These are phyloP conservation scores for Cremastobaeus sp. DNA, from an alignment of 2,888 invertebrate genomes.

Conservation along the genomic window DNA sequence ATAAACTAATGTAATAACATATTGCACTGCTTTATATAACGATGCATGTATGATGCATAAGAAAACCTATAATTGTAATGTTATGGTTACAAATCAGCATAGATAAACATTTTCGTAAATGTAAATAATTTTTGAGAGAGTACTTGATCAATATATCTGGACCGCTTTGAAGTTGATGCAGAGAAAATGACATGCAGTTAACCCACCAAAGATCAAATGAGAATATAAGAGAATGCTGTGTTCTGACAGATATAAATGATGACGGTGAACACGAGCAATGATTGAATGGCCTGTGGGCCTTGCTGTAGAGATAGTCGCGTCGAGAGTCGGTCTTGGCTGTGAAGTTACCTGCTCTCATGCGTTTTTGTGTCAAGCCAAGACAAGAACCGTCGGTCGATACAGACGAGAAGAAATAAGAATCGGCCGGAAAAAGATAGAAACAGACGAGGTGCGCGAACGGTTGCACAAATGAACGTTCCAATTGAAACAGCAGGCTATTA, in stretches of 20 bases:
- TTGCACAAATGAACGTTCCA: constrained; percentile 58
- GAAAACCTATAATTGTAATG: too few species aligned
- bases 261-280: constrained; percentile 67
- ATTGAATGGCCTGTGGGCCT: constrained; percentile 68
- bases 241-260: constrained; percentile 67
- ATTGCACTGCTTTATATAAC: too few species aligned
- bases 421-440: constrained; percentile 40
- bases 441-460: constrained; percentile 54
- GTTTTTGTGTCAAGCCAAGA: constrained; percentile 60
- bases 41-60: too few species aligned
- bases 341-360: constrained; percentile 61
- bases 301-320: constrained; percentile 61
- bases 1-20: too few species aligned
- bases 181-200: constrained; percentile 59
- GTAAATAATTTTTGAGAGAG: constrained; percentile 4
- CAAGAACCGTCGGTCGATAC: constrained; percentile 53
- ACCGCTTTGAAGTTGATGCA: constrained; percentile 51
- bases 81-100: too few species aligned
- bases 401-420: constrained; percentile 56
- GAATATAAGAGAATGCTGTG: constrained; percentile 50
- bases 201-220: constrained; percentile 50
- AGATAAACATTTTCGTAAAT: neutral
- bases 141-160: constrained; percentile 38
- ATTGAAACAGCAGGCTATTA: constrained; percentile 69
- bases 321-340: constrained; percentile 61